These are phyloP conservation scores for Calephelis nemesis DNA, from an alignment of 1,140 invertebrate genomes.

Conservation along the genomic window DNA sequence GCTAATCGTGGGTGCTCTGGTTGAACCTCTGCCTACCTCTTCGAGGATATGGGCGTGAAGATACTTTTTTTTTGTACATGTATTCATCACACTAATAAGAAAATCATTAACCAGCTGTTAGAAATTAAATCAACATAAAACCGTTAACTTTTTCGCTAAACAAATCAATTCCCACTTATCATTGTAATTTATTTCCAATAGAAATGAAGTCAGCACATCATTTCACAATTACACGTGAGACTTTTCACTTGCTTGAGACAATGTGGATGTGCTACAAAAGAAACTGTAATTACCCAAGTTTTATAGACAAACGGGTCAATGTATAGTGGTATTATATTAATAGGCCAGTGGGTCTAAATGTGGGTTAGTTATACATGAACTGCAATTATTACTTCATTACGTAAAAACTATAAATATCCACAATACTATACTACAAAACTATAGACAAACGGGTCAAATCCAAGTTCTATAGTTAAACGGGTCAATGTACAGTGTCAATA, in stretches of 20 bases:
- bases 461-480: too few species aligned
- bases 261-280: not conserved
- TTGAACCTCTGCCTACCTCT: too few species aligned
- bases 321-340: not conserved
- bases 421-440: too few species aligned
- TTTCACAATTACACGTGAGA: constrained; percentile 5
- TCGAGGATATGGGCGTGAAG: too few species aligned
- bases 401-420: too few species aligned
- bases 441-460: too few species aligned
- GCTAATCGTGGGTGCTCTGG: too few species aligned
- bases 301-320: not conserved
- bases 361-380: too few species aligned
- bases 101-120: not conserved
- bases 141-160: not conserved
- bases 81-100: not conserved
- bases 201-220: not conserved
- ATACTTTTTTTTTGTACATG: too few species aligned
- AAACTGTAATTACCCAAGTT: not conserved
- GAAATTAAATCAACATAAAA: not conserved
- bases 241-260: not conserved
- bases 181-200: not conserved
- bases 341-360: not conserved
- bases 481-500: not conserved
- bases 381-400: too few species aligned
- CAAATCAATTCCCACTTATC: constrained; percentile 6